Base-by-base conservation (phyloP, 2,797 vertebrate genomes). In the Micromesistius poutassou region DNA sequence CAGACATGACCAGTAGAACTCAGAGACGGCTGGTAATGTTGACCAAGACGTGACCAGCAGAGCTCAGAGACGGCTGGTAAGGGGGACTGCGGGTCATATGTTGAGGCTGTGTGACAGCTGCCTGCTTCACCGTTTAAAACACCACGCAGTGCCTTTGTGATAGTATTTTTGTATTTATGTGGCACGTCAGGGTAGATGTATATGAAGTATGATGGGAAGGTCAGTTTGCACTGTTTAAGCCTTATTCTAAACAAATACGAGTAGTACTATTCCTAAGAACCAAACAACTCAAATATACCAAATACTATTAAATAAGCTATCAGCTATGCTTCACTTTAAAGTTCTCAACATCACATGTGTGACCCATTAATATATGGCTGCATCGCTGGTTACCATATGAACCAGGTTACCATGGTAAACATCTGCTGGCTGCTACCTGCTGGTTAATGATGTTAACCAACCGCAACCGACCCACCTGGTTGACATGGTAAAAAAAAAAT, bases 221-320 rank as follows among this genome's bases (percentile, higher is more conserved):
- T 22, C 74, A 46, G 40, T 84, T 88, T 88, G 82, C 84, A 88
- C 84, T 86, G 83, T 81, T 81, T 6, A 86, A 86, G 84, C 80
- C 87, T 84, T 89, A 82, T 70, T 55, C 46, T 55, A 25, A 62
- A 62, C 22, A 62, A n/a, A 62, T 62, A 62, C 6, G 55, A 62
- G 55, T 7, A 62, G 19, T 62, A 25, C 55, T 62, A 62, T 25
- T 62, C 55, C 55, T 9, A 25, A n/a, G n/a, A n/a, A 62, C 55
- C 55, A 62, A 62, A 62, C 7, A 4, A 62, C 55, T 62, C 5
- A n/a, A 62, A 62, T 62, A 62, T 62, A 62, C 55, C 55, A 62
- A 62, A 62, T 62, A 62, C 22, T 62, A 62, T 62, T 62, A 62
- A 62, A 62, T 62, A 62, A 62, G n/a, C 55, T 62, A 62, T 62